Percentiles rank a stretch among this genome's conserved stretches.
Evolutionary conservation across 2,113 vertebrate species (phyloP).

Genomic region (Gymnarchus niloticus): DNA sequence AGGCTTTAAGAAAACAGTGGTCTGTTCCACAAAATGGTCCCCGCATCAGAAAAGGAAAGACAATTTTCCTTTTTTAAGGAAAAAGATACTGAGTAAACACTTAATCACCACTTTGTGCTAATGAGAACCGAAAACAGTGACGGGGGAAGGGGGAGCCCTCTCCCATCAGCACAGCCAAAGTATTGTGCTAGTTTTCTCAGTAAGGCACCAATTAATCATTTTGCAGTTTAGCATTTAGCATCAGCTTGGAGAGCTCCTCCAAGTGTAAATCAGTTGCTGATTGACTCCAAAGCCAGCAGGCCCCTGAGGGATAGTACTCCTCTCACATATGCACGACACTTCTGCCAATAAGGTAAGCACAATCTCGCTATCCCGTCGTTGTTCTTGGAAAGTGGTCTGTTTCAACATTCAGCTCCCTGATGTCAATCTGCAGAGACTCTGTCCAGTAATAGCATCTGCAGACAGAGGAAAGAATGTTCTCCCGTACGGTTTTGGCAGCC

Average conservation of each 20-base stretch:
- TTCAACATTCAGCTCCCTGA: constrained; percentile 23
- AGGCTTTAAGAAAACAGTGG: neutral
- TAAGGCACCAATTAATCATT: constrained; percentile 9
- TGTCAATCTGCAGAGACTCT: constrained; percentile 19
- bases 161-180: neutral
- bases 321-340: neutral
- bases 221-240: neutral
- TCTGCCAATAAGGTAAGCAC: constrained; percentile 4
- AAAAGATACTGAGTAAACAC: neutral
- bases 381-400: constrained; percentile 15
- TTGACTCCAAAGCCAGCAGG: neutral
- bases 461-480: constrained; percentile 24
- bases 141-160: neutral
- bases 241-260: neutral
- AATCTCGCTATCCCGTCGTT: neutral
- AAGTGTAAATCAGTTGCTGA: constrained; percentile 16
- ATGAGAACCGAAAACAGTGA: neutral
- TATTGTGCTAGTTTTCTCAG: neutral
- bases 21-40: neutral
- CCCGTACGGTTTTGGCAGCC: constrained; percentile 25
- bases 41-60: neutral
- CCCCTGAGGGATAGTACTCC: neutral
- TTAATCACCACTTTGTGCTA: constrained; percentile 4
- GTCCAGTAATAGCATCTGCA: constrained; percentile 34
- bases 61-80: neutral